Evolutionary conservation across 2,888 invertebrate species (phyloP), one percentile per base, ranked within the genome.

Genomic region (Stomorhina lunata): DNA sequence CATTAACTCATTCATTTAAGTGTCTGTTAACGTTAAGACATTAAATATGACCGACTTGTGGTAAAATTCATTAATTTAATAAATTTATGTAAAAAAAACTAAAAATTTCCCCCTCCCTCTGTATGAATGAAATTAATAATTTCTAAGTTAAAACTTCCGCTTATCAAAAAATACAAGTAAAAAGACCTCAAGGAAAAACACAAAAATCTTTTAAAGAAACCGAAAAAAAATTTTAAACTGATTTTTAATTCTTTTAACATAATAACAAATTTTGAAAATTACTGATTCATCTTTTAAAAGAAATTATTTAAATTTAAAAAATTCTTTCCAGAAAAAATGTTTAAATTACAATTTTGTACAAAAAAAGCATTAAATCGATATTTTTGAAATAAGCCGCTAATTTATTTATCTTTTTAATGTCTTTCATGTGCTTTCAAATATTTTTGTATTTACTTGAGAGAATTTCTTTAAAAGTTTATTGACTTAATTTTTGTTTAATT

Each of bases 121-220:
- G 9, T 9, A 15, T 6, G 22, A 55, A 61, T 57, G 43, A 22
- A 50, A 10, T 63, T 75, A 66, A 75, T 76, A 48, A 75, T 57
- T 48, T 66, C 32, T 40, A 59, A 57, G 50, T 66, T 77, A 50
- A 77, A 68, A 77, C 45, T 68, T 77, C 68, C 76, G 68, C 50
- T 61, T 50, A 43, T n/a, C n/a, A n/a, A n/a, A n/a, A n/a, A n/a
- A n/a, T n/a, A n/a, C n/a, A n/a, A n/a, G n/a, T n/a, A n/a, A n/a
- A n/a, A n/a, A n/a, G n/a, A n/a, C n/a, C n/a, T n/a, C n/a, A n/a
- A n/a, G n/a, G n/a, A n/a, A n/a, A n/a, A n/a, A n/a, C n/a, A n/a
- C n/a, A n/a, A n/a, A n/a, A n/a, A n/a, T n/a, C n/a, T n/a, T n/a
- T n/a, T n/a, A n/a, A n/a, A n/a, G n/a, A n/a, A n/a, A n/a, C n/a